Percentiles rank a stretch among this genome's conserved stretches.
These are phyloP conservation scores for Paradisaea rubra DNA, from an alignment of 2,113 vertebrate genomes.

Conservation along the genomic window DNA sequence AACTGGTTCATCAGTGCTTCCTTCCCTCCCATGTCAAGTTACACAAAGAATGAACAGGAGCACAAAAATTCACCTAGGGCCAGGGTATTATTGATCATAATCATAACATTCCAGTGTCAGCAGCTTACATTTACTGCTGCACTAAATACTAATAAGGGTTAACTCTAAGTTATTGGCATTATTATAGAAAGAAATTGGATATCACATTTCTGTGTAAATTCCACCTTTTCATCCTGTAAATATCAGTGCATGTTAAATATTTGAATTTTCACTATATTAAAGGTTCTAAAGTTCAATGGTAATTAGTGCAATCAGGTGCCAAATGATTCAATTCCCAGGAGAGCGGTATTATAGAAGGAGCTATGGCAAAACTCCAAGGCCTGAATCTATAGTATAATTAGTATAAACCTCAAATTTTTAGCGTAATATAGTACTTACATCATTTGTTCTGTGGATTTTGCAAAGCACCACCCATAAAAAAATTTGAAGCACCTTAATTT, in stretches of 20 bases:
- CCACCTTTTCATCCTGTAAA: neutral
- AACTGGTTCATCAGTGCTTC: neutral
- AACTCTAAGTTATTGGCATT: neutral
- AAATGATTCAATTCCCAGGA: slow-evolving; percentile 43
- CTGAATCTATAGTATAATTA: neutral
- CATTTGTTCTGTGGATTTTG: neutral
- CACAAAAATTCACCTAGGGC: neutral
- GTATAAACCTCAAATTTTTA: slow-evolving; percentile 16
- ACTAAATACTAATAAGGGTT: neutral
- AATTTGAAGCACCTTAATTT: slow-evolving; percentile 1
- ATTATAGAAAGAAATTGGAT: slow-evolving; percentile 7
- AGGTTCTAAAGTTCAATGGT: slow-evolving; percentile 65
- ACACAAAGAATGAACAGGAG: neutral
- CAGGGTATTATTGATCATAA: neutral
- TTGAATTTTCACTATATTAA: slow-evolving; percentile 60
- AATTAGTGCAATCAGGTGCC: slow-evolving; percentile 69
- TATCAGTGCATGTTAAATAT: slow-evolving; percentile 66
- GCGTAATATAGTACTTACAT: neutral
- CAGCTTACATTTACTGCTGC: neutral
- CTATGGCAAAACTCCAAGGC: slow-evolving; percentile 53
- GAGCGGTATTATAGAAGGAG: neutral
- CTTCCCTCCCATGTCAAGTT: neutral
- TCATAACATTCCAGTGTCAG: neutral
- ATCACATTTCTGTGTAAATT: neutral
- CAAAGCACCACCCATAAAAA: neutral